phyloP scores from a whole-genome alignment of 2,797 vertebrate species.

The Nyctibius grandis region DNA sequence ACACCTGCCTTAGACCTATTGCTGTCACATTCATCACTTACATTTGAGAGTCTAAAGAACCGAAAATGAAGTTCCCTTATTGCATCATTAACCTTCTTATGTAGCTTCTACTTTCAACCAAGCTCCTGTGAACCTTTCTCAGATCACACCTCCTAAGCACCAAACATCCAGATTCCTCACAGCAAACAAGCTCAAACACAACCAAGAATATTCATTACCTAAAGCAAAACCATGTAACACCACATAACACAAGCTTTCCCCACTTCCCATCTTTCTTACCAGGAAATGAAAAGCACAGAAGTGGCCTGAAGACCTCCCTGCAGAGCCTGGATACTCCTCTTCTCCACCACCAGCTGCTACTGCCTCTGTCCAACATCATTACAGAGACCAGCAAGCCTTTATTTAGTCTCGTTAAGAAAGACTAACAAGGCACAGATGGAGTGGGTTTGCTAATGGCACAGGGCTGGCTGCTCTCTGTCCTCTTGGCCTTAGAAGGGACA shows the following conservation, averaged over 20 bases:
- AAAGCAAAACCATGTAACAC: not conserved
- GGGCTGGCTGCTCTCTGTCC: not conserved
- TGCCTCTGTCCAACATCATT: not conserved
- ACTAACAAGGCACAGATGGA: not conserved
- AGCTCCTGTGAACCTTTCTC: not conserved
- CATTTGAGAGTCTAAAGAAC: not conserved
- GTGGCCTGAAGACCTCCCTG: not conserved
- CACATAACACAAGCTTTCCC: fast-evolving
- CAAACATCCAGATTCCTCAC: not conserved
- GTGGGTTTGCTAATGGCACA: not conserved
- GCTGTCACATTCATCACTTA: not conserved
- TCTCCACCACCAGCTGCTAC: not conserved
- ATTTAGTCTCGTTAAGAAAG: not conserved
- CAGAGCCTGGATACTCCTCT: not conserved
- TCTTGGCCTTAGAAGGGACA: not conserved
- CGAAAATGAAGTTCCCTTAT: not conserved
- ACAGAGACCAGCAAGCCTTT: not conserved
- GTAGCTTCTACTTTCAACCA: not conserved
- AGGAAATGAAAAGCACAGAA: not conserved
- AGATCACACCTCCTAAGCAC: not conserved
- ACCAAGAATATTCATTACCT: not conserved
- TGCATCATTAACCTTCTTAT: slow-evolving; percentile 29
- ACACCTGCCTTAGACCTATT: not conserved
- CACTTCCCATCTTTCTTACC: not conserved
- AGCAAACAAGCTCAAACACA: not conserved